These are phyloP conservation scores for Acromyrmex charruanus DNA, from an alignment of 1,140 invertebrate genomes.

Conservation along the genomic window DNA sequence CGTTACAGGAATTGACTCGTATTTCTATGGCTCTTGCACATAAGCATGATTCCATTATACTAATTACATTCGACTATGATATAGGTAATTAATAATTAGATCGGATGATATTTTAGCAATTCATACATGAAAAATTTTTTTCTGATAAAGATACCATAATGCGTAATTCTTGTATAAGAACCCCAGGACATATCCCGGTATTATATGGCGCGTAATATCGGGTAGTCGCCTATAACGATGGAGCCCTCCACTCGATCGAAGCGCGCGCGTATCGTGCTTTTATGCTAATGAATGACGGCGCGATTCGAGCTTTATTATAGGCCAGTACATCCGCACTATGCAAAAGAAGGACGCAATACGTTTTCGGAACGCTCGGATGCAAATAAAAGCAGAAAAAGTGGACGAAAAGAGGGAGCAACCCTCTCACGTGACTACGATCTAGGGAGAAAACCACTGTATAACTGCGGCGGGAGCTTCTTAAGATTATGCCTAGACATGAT, in stretches of 20 bases:
- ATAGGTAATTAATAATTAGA: slow-evolving; percentile 1
- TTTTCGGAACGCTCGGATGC: slow-evolving; percentile 26
- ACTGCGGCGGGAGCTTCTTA: slow-evolving; percentile 68
- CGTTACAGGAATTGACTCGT: slow-evolving; percentile 27
- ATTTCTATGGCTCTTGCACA: not conserved
- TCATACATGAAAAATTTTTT: not conserved
- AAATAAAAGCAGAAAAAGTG: slow-evolving; percentile 24
- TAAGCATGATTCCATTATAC: slow-evolving; percentile 22
- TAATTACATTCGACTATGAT: slow-evolving; percentile 10
- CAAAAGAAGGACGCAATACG: slow-evolving; percentile 42
- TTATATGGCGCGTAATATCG: slow-evolving; percentile 24
- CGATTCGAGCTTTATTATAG: slow-evolving; percentile 52
- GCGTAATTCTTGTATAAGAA: not conserved
- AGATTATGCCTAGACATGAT: slow-evolving; percentile 82
- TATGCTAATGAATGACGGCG: slow-evolving; percentile 48
- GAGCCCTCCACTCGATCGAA: slow-evolving; percentile 13
- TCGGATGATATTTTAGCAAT: slow-evolving; percentile 14
- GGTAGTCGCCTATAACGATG: not conserved
- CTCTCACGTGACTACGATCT: slow-evolving; percentile 67
- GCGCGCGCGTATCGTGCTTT: slow-evolving; percentile 34
- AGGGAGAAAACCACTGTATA: slow-evolving; percentile 68
- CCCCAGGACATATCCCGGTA: not conserved
- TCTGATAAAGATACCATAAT: not conserved
- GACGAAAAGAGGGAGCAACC: not conserved
- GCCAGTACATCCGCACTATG: slow-evolving; percentile 39